phyloP scores from a whole-genome alignment of 2,113 vertebrate genomes.

The Meriones unguiculatus region DNA sequence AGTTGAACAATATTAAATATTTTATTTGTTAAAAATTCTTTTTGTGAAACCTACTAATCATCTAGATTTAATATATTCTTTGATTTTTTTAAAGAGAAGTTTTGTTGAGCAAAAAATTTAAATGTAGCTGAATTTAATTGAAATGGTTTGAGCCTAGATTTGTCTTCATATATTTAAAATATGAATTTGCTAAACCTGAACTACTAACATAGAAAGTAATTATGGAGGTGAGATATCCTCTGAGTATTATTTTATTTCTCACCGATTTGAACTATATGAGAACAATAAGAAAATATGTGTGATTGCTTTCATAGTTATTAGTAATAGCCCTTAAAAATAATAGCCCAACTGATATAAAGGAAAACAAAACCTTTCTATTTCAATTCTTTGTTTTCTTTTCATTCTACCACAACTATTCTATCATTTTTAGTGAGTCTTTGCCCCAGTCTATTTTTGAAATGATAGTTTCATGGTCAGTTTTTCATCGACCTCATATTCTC shows the following conservation, averaged over 20 bases:
- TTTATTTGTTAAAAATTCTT: not conserved
- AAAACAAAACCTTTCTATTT: not conserved
- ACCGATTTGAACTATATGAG: not conserved
- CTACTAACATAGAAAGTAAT: not conserved
- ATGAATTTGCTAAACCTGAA: not conserved
- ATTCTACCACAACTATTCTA: not conserved
- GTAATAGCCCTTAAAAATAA: not conserved
- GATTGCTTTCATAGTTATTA: not conserved
- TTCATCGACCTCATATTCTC: not conserved
- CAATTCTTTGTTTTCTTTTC: not conserved
- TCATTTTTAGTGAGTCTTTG: not conserved
- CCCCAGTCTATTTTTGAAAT: not conserved
- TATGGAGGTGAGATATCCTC: not conserved
- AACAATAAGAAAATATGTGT: not conserved
- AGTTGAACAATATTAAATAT: not conserved
- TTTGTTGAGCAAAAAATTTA: not conserved
- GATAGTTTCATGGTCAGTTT: not conserved
- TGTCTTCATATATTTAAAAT: not conserved
- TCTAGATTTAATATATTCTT: not conserved
- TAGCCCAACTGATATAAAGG: accelerated
- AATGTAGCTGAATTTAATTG: not conserved
- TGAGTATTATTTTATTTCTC: not conserved
- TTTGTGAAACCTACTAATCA: not conserved
- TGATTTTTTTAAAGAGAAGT: not conserved
- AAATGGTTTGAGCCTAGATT: not conserved